Evolutionary conservation across 2,888 invertebrate genomes (phyloP), one percentile per base, ranked within the genome.

Genomic region (Formica aserva): DNA sequence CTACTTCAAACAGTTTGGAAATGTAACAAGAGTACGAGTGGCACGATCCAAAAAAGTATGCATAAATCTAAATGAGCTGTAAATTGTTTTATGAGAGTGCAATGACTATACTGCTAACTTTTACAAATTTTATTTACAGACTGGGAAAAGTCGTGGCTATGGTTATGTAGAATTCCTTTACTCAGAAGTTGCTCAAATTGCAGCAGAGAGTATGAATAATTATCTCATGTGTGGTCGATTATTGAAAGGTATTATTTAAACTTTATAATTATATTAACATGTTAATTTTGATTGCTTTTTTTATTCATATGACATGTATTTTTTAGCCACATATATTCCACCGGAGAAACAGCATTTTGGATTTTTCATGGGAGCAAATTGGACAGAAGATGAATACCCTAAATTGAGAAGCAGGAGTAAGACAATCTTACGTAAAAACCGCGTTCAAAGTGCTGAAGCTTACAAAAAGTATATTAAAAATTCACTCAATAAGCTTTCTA

Each of bases 141-240:
- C 97, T 35, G 99, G 98, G 0, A 96, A 96, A 85, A 97, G 97
- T 78, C 98, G 97, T 94, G 99, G 99, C 0, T 98, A 96, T 95
- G 99, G 97, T 0, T 99, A 97, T 95, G 96, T 99, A 1, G 98
- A 99, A 94, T 99, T 99, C 94, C 95, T 95, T 82, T 96, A 97
- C 89, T 96, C 97, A 22, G 97, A 97, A 84, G 99, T 99, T 0
- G 99, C 99, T 0, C 96, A 98, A 95, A 97, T 99, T 90, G 99
- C 98, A 3, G 98, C 99, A 0, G 98, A 99, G 88, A 97, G 99
- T 0, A 99, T 99, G 99, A 97, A 99, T 94, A 99, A 99, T 95
- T 99, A 99, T 95, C 95, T 99, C 0, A 99, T 99, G 98, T 98
- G 98, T 91, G 97, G 98, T 88, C 97, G 98, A 94, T 95, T 99